Evolutionary conservation across 2,113 vertebrate genomes (phyloP).

Genomic region (Dicentrarchus labrax): DNA sequence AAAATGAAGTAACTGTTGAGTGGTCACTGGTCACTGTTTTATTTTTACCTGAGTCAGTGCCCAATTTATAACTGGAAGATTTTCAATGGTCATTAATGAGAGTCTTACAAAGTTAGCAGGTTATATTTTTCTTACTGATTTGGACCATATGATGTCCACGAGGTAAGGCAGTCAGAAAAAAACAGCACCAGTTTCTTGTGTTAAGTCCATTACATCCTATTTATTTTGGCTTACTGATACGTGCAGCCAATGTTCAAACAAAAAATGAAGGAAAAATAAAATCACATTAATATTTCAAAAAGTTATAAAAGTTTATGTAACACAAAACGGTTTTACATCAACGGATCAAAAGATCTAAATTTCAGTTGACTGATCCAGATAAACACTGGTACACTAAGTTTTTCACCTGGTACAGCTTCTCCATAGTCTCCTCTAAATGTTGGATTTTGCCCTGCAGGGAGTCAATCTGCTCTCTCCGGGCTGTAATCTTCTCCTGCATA

Average conservation of each 20-base stretch:
- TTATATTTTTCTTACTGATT: not conserved
- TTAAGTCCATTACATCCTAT: not conserved
- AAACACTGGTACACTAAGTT: not conserved
- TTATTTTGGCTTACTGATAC: not conserved
- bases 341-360: not conserved
- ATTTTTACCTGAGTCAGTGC: not conserved
- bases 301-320: not conserved
- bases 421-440: constrained; percentile 87
- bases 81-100: not conserved
- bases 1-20: not conserved
- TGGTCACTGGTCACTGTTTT: not conserved
- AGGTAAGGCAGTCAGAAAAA: not conserved
- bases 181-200: not conserved
- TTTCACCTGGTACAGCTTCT: constrained; percentile 85
- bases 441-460: constrained; percentile 88
- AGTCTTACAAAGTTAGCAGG: not conserved
- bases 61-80: not conserved
- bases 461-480: constrained; percentile 88
- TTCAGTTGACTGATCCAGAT: not conserved
- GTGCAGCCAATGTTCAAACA: too few relatives aligned
- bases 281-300: not conserved
- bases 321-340: too few relatives aligned
- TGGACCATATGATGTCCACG: not conserved
- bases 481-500: constrained; percentile 91
- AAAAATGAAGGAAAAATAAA: not conserved